phyloP scores from a whole-genome alignment of 2,888 invertebrate species.

The Zaprionus bogoriensis region DNA sequence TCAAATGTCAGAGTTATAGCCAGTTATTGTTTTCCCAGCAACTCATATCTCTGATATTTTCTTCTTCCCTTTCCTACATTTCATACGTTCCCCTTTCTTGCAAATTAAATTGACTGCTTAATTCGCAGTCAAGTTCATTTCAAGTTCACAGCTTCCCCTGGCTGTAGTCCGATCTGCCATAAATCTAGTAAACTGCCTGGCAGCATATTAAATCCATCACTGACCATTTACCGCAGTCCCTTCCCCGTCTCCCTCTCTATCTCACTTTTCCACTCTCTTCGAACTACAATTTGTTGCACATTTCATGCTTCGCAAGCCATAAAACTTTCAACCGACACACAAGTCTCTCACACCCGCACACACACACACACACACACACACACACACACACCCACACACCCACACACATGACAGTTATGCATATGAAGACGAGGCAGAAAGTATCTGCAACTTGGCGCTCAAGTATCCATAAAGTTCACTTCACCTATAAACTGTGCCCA shows the following conservation, averaged over 20 bases:
- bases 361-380: not conserved
- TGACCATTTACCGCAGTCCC: not conserved
- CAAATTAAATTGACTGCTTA: not conserved
- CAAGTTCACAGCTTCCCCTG: not conserved
- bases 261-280: not conserved
- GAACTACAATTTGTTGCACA: conserved; percentile 67
- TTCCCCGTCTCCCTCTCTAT: too few species aligned
- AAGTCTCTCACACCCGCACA: too few species aligned
- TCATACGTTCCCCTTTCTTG: not conserved
- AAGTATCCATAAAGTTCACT: conserved; percentile 76
- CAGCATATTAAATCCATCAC: conserved; percentile 30
- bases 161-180: not conserved
- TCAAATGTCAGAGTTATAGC: too few species aligned
- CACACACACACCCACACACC: not conserved
- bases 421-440: conserved; percentile 45
- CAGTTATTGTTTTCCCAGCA: too few species aligned
- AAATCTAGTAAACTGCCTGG: conserved; percentile 27
- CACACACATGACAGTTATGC: conserved; percentile 33
- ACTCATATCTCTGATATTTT: too few species aligned
- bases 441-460: conserved; percentile 56
- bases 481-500: conserved; percentile 71
- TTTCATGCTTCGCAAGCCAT: conserved; percentile 71
- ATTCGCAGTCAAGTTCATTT: not conserved
- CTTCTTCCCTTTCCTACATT: not conserved
- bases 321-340: conserved; percentile 54